Base-by-base conservation (phyloP, 2,888 invertebrate species). In the Lasioglossum oenotherae region DNA sequence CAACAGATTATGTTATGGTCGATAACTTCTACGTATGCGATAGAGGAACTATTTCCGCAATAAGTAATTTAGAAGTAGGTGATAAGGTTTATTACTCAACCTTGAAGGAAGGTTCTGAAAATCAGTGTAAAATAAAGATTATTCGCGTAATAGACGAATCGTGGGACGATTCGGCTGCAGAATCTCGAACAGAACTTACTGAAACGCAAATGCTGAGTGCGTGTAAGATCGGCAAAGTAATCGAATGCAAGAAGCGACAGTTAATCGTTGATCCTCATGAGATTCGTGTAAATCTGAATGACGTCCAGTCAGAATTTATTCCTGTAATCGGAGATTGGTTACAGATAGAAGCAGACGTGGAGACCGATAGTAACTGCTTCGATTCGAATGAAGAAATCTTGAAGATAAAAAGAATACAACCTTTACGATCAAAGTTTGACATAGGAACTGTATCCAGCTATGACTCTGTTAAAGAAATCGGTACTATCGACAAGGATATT, bases 251-350 rank as follows among this genome's bases (percentile, higher is more conserved):
- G 35, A 95, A 95, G 31, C 92, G 96, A 88, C 87, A 92, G 31
- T 89, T 96, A 23, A 90, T 93, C 23, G 95, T 97, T 0, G 96
- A 96, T 78, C 96, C 96, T 19, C 95, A 95, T 90, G 95, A 96
- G 81, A 92, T 97, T n/a, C 95, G 94, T 80, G 95, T 97, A 76
- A 96, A 96, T 92, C 95, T 98, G 75, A 97, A 98, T 92, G 94
- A 96, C 74, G 96, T 97, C 0, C 95, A 96, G 88, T 96, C 97
- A 4, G 96, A 96, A 77, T 97, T 98, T 93, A 94, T 97, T 67
- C 98, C 98, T 2, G 94, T 97, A 31, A 95, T 96, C 87, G 98
- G 98, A 3, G 98, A 98, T 94, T 97, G 97, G 96, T 92, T 98
- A 35, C 96, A 96, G 93, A 92, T 98, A 64, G 96, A 96, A 84